These are phyloP conservation scores for Piaya cayana DNA, from an alignment of 2,113 vertebrate genomes.

Conservation along the genomic window DNA sequence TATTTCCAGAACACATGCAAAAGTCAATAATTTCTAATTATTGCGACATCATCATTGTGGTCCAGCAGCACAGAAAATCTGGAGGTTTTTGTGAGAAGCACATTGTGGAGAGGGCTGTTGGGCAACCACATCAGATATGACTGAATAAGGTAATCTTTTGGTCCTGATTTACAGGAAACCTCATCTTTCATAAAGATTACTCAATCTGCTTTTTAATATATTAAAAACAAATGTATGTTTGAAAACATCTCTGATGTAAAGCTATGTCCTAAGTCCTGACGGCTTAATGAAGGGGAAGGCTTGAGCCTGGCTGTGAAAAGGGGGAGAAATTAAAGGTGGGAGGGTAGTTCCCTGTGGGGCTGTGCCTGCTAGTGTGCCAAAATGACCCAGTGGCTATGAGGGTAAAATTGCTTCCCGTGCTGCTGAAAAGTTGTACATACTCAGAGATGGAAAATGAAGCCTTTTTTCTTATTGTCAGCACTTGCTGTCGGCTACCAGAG, in stretches of 20 bases:
- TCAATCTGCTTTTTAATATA: not conserved
- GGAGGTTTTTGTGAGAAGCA: not conserved
- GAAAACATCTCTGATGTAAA: not conserved
- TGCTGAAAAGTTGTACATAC: not conserved
- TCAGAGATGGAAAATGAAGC: not conserved
- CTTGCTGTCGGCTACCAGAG: not conserved
- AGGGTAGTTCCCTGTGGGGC: not conserved
- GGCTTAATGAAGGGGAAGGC: not conserved
- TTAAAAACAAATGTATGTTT: slow-evolving; percentile 37
- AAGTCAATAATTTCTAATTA: slow-evolving; percentile 13
- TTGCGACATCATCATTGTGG: not conserved
- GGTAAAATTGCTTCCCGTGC: not conserved
- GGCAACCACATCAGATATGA: not conserved
- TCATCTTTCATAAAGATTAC: not conserved
- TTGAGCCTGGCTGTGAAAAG: not conserved
- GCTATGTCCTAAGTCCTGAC: accelerated
- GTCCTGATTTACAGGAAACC: slow-evolving; percentile 25
- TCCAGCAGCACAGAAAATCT: slow-evolving; percentile 11
- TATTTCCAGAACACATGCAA: slow-evolving; percentile 28
- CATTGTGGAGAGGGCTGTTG: not conserved
- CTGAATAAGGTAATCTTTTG: slow-evolving; percentile 36
- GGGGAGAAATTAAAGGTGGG: not conserved
- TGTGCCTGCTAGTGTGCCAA: not conserved
- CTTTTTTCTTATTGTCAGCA: not conserved
- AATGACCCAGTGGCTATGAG: not conserved